phyloP scores from a whole-genome alignment of 2,113 vertebrate species.

The Regulus satrapa region DNA sequence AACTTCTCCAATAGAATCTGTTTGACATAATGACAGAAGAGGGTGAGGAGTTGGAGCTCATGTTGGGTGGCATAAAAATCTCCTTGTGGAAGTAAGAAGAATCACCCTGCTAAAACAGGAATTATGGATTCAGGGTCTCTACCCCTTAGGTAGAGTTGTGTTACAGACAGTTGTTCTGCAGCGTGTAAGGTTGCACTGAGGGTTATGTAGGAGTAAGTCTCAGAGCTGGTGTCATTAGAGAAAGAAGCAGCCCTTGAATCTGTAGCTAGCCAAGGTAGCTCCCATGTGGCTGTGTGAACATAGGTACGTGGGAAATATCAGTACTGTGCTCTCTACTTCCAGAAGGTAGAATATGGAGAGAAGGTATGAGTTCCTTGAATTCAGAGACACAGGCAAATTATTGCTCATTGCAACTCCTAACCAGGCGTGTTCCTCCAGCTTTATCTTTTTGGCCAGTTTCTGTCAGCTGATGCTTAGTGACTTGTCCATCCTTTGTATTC shows the following conservation, averaged over 20 bases:
- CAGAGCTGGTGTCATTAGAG: background rate
- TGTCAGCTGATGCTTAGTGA: background rate
- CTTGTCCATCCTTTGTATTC: background rate
- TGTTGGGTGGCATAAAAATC: background rate
- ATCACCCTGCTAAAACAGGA: background rate
- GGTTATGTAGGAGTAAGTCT: background rate
- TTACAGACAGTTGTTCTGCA: background rate
- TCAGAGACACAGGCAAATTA: background rate
- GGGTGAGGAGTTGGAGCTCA: background rate
- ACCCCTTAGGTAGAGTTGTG: background rate
- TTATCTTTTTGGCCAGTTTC: background rate
- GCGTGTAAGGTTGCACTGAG: background rate
- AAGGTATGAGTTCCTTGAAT: background rate
- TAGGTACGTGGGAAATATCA: background rate
- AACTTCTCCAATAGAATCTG: background rate
- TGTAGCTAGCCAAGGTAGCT: background rate
- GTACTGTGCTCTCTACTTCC: background rate
- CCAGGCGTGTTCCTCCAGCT: background rate
- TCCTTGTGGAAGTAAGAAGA: background rate
- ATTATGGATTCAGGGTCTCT: background rate
- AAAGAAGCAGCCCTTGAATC: background rate
- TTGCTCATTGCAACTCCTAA: background rate
- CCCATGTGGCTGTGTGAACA: background rate
- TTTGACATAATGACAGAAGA: background rate
- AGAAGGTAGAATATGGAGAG: background rate